A percentile compares a stretch with the other conserved stretches of the same genome.
phyloP scores from a whole-genome alignment of 2,888 invertebrate genomes.

The Platypus cylindrus region DNA sequence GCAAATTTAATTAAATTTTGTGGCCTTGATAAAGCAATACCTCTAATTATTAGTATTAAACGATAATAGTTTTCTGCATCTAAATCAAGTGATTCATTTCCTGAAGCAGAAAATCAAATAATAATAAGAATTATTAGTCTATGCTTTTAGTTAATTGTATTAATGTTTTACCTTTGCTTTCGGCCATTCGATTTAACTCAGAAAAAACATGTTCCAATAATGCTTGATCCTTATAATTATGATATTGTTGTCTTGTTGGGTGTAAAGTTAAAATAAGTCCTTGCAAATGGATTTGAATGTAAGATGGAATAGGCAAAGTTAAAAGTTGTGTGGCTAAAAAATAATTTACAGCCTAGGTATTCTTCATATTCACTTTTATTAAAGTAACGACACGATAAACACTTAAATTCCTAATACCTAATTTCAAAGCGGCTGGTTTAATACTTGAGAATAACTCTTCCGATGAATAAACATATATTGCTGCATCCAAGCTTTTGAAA shows the following conservation, averaged over 20 bases:
- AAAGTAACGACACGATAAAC: no score
- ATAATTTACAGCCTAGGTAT: neutral
- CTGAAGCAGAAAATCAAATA: conserved; percentile 4
- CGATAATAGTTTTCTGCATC: conserved; percentile 88
- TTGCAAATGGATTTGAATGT: conserved; percentile 65
- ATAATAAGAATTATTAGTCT: no score
- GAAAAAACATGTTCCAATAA: conserved; percentile 64
- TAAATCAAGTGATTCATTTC: conserved; percentile 42
- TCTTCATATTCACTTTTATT: neutral
- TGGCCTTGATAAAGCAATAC: conserved; percentile 75
- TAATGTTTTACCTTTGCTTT: conserved; percentile 6
- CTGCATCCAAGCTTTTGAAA: conserved; percentile 15
- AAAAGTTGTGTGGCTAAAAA: conserved; percentile 48
- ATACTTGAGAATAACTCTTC: conserved; percentile 39
- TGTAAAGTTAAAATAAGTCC: conserved; percentile 72
- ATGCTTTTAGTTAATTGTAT: no score
- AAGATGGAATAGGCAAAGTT: conserved; percentile 55
- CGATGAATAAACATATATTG: conserved; percentile 27
- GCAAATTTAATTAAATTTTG: conserved; percentile 63
- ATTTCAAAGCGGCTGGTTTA: conserved; percentile 46
- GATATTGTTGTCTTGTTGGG: conserved; percentile 60
- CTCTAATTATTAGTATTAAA: conserved; percentile 68
- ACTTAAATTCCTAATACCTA: no score
- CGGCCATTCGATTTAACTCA: conserved; percentile 47
- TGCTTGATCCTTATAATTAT: conserved; percentile 83